Evolutionary conservation across 2,797 vertebrate species (phyloP).

Genomic region (Xyrichtys novacula): DNA sequence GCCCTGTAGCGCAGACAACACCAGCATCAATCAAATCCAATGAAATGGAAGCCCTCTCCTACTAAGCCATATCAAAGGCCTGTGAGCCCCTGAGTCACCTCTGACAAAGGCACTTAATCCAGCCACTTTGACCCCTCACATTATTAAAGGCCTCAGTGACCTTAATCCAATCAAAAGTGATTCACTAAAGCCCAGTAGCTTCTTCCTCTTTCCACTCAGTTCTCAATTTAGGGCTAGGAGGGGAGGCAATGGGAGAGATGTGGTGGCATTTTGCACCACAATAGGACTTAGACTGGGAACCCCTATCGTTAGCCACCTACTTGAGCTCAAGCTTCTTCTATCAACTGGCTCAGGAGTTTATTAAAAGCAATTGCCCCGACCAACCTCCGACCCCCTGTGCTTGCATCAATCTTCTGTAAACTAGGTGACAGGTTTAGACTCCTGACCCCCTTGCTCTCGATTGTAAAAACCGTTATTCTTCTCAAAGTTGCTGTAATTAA

Average conservation of each 20-base stretch:
- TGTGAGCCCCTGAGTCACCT: constrained; percentile 79
- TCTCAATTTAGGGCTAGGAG: constrained; percentile 79
- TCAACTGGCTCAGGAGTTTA: constrained; percentile 90
- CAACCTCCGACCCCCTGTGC: constrained; percentile 77
- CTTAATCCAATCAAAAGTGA: constrained; percentile 99
- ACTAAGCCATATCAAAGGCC: constrained; percentile 85
- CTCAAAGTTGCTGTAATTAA: constrained; percentile 10
- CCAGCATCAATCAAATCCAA: constrained; percentile 83
- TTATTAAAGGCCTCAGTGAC: constrained; percentile 94
- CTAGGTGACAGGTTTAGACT: constrained; percentile 79
- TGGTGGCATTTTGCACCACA: constrained; percentile 89
- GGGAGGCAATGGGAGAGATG: constrained; percentile 79
- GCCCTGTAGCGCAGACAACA: constrained; percentile 76
- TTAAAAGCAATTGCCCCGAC: constrained; percentile 87
- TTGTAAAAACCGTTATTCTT: constrained; percentile 27
- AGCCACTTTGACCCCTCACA: constrained; percentile 93
- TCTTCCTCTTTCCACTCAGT: constrained; percentile 82
- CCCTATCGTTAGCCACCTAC: constrained; percentile 89
- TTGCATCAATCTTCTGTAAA: constrained; percentile 84
- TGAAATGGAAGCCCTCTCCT: constrained; percentile 83
- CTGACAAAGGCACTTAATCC: constrained; percentile 94
- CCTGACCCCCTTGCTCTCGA: constrained; percentile 20
- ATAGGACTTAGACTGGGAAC: constrained; percentile 85
- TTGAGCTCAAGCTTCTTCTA: constrained; percentile 87
- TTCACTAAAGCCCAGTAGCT: constrained; percentile 90